Evolutionary conservation across 2,113 vertebrate species (phyloP), one percentile per base, ranked within the genome.

Genomic region (Ailuropoda melanoleuca): DNA sequence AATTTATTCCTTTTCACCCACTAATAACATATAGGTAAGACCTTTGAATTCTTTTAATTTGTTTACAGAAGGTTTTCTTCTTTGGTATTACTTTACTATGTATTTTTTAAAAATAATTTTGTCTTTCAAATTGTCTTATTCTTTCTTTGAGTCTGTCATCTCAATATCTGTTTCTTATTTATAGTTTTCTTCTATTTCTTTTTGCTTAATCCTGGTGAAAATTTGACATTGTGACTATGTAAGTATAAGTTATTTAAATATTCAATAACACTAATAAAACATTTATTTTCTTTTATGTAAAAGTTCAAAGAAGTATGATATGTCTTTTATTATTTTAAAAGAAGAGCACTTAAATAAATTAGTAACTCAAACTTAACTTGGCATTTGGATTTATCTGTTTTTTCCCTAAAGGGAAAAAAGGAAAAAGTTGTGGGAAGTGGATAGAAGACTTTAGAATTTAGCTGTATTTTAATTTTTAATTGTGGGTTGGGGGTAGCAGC

Each of bases 1-100:
- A 99, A 95, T 99, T 99, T 98, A 99, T 99, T 96, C 99, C 99
- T 37, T 98, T 99, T 94, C 99, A 99, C 98, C 99, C 99, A 1
- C 98, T 99, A 21, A 99, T 99, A 98, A 99, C 99, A 43, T 99
- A 99, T 98, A 99, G 99, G 99, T 99, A 98, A 98, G 98, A 93
- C 37, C 78, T 88, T 88, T 89, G 37, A 58, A 19, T 83, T 37
- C 5, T 88, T 96, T 55, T 50, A 80, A 46, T 90, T 98, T 58
- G 8, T 92, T 56, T 24, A 4, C 31, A 97, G 8, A 18, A 70
- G 19, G 83, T 66, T 97, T 96, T 56, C 48, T 98, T 97, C 97
- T 92, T 24, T 92, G 18, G 4, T 92, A 24, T 86, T 95, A 29
- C 68, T 96, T 88, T 93, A 89, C 23, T 82, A 8, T 87, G 6